Evolutionary conservation across 2,113 vertebrate species (phyloP).

Genomic region (Gallinago jamesoni): DNA sequence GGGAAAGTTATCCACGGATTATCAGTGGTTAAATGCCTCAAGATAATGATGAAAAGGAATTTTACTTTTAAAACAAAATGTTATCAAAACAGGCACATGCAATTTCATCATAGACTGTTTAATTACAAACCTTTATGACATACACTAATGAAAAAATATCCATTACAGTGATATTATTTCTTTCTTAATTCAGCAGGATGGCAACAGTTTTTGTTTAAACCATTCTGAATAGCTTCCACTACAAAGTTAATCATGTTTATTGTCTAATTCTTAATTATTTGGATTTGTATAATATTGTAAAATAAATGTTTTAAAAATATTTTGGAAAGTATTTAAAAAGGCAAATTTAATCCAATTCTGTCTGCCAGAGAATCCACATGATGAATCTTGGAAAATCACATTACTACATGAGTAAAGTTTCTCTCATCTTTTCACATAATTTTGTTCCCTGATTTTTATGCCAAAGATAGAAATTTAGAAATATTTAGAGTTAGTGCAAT

Average conservation of each 20-base stretch:
- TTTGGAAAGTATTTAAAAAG: conserved; percentile 31
- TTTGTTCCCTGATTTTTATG: conserved; percentile 6
- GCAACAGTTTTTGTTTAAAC: neutral
- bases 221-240: neutral
- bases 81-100: neutral
- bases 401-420: neutral
- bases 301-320: conserved; percentile 19
- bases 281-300: conserved; percentile 10
- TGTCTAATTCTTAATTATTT: neutral
- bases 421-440: conserved; percentile 18
- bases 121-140: neutral
- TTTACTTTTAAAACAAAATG: conserved; percentile 37
- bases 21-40: neutral
- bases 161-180: conserved; percentile 20
- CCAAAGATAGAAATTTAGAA: neutral
- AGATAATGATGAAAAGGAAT: conserved; percentile 39
- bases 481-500: neutral
- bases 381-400: conserved; percentile 19
- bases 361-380: neutral
- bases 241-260: conserved; percentile 17
- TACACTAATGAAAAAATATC: conserved; percentile 3
- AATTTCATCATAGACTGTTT: conserved; percentile 9
- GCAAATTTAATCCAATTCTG: neutral
- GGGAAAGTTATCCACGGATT: neutral
- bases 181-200: neutral